Evolutionary conservation across 2,888 invertebrate genomes (phyloP), one percentile per base, ranked within the genome.

Genomic region (Therioaphis trifolii): DNA sequence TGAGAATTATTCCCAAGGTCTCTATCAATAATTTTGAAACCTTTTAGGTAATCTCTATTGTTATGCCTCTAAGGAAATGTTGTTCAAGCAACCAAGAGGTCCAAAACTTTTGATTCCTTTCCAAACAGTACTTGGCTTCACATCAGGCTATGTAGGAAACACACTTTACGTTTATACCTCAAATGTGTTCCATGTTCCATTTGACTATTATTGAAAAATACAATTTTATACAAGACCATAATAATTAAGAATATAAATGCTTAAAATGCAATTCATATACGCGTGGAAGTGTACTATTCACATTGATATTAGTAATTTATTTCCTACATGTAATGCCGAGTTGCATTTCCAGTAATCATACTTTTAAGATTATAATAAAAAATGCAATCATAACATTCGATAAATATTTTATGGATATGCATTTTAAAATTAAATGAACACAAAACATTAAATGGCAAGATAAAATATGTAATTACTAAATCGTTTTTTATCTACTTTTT

Each of bases 81-180:
- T 46, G 29, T 63, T 2, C 27, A n/a, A 46, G 21, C 11, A 5
- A 49, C 29, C 21, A 15, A 4, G 27, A 71, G 21, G 18, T 75
- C 24, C 9, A 49, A 63, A 66, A 76, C 61, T 76, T 76, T 76
- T 61, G 61, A 76, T 46, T 76, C 27, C 61, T n/a, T 61, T 63
- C 29, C 14, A n/a, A 27, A 15, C 46, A 27, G 9, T 15, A 74
- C 29, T 24, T 43, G 58, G 46, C 27, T 76, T 76, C 61, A 46
- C 14, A 2, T 43, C 43, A 12, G 15, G 4, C 58, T 1, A 40
- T 43, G n/a, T n/a, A n/a, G 55, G 24, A 1, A 7, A 74, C 43
- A 4, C 12, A 21, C 7, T 40, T 7, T 58, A 40, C n/a, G 29
- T 29, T 52, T 14, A 27, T 35, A 52, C 18, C n/a, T 11, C 21